phyloP scores from a whole-genome alignment of 2,113 vertebrate genomes.

The Petaurus breviceps region DNA sequence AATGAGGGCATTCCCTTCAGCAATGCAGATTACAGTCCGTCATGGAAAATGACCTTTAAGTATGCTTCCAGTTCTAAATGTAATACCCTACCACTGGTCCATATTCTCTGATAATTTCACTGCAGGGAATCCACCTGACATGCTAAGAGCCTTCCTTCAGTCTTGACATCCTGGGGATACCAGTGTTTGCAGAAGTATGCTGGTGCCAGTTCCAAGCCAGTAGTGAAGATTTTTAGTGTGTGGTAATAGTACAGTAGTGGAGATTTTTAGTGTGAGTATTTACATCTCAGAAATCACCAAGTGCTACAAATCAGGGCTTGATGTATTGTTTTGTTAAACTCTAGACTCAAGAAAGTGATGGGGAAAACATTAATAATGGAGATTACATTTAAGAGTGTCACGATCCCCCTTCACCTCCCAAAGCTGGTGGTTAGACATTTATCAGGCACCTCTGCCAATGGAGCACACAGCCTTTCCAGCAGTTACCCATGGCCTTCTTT shows the following conservation, averaged over 20 bases:
- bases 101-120: not conserved
- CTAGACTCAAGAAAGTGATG: not conserved
- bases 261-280: not conserved
- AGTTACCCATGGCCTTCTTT: not conserved
- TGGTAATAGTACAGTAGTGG: too few relatives aligned
- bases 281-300: not conserved
- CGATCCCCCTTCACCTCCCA: too few relatives aligned
- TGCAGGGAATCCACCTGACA: not conserved
- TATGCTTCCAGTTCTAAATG: not conserved
- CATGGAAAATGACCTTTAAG: not conserved
- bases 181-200: not conserved
- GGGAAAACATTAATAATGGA: not conserved
- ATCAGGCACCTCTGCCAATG: not conserved
- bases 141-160: not conserved
- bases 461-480: not conserved
- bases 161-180: not conserved
- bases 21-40: not conserved
- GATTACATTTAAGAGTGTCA: not conserved
- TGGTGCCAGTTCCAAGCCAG: not conserved
- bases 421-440: not conserved
- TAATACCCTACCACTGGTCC: not conserved
- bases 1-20: not conserved
- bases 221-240: not conserved
- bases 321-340: not conserved
- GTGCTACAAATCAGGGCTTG: not conserved